Conservation (phyloP, 2,797 vertebrate species). For the Amblyraja radiata region DNA sequence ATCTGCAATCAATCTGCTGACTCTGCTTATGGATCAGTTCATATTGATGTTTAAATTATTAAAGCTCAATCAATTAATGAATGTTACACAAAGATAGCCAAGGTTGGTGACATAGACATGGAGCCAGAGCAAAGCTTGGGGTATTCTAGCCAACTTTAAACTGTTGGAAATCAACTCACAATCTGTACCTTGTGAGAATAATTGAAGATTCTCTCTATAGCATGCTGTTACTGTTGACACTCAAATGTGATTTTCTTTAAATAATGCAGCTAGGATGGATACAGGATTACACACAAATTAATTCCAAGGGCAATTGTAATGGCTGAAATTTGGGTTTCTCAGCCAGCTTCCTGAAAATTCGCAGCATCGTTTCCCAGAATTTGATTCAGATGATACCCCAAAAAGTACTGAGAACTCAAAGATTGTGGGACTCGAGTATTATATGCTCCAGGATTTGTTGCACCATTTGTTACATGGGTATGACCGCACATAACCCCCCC, state of each 20-base stretch:
- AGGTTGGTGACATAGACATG: neutral
- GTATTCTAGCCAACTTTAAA: neutral
- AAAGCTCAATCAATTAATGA: too few relatives aligned
- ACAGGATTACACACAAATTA: neutral
- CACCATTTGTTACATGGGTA: too few relatives aligned
- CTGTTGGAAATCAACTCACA: neutral
- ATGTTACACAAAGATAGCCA: neutral
- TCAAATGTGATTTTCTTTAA: neutral
- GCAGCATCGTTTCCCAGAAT: neutral
- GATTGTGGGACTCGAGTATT: neutral
- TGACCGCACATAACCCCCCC: too few relatives aligned
- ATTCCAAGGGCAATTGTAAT: neutral
- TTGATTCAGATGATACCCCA: neutral
- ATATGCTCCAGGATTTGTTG: neutral
- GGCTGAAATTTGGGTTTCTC: neutral
- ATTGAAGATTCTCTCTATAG: too few relatives aligned
- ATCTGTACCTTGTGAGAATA: neutral
- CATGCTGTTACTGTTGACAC: too few relatives aligned
- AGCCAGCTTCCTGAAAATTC: neutral
- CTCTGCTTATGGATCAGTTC: too few relatives aligned
- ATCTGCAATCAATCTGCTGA: too few relatives aligned
- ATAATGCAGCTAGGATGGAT: neutral
- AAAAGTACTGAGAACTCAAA: neutral
- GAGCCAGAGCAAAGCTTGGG: neutral
- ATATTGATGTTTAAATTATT: too few relatives aligned